Evolutionary conservation across 1,140 invertebrate genomes (phyloP).

Genomic region (Drosophila santomea): DNA sequence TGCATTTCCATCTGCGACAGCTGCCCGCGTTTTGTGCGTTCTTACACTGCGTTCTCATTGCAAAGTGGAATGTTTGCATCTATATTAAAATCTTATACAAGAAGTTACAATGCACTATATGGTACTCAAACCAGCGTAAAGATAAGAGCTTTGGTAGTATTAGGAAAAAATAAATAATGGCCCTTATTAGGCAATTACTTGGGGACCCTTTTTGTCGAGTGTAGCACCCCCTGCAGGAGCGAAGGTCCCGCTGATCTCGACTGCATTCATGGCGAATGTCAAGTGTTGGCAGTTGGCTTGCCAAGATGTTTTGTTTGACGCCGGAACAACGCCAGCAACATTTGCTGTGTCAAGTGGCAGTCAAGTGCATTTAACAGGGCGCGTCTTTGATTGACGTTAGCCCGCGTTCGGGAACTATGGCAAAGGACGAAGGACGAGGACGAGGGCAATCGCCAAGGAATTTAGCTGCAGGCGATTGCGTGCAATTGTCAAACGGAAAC

Average conservation of each 20-base stretch:
- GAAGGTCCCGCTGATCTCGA: conserved; percentile 1
- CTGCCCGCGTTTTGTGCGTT: conserved; percentile 37
- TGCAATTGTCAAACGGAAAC: conserved; percentile 40
- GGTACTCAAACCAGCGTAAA: too few species aligned
- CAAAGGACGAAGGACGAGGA: conserved; percentile 8
- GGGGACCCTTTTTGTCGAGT: background rate
- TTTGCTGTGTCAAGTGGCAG: conserved; percentile 77
- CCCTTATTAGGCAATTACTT: background rate
- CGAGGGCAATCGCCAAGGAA: conserved; percentile 33
- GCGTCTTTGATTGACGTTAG: conserved; percentile 71
- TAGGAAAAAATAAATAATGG: too few species aligned
- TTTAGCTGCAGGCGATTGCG: conserved; percentile 17
- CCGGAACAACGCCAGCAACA: conserved; percentile 46
- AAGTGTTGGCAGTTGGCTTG: conserved; percentile 76
- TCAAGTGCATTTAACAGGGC: conserved; percentile 78
- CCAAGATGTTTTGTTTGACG: conserved; percentile 71
- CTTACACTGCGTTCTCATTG: conserved; percentile 18
- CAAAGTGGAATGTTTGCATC: background rate
- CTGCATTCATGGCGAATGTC: conserved; percentile 76
- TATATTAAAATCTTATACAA: too few species aligned
- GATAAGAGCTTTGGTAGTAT: too few species aligned
- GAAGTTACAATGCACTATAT: too few species aligned
- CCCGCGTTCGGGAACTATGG: conserved; percentile 37
- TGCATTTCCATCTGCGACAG: conserved; percentile 39
- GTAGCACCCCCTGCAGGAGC: conserved; percentile 3